Evolutionary conservation across 2,888 invertebrate species (phyloP), one percentile per base, ranked within the genome.

Genomic region (Tribolium freemani): DNA sequence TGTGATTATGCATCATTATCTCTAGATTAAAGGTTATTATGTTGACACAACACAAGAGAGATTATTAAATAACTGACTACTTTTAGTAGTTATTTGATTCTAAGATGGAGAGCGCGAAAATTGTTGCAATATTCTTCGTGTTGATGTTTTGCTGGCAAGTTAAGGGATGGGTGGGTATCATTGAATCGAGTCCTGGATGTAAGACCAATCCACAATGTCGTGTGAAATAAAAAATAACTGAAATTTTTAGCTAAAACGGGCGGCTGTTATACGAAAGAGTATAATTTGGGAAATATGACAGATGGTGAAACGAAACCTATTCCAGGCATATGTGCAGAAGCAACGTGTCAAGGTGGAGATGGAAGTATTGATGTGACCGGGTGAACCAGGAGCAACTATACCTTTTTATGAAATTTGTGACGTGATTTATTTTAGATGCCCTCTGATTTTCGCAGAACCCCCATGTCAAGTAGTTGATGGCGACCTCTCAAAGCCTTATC

Each of bases 401-500:
- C n/a, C n/a, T n/a, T 38, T 38, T 38, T 38, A 1, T 6, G 3
- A 38, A 38, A 8, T 38, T n/a, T n/a, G 8, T 38, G 5, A 6
- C 5, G 5, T n/a, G n/a, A 31, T 38, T 8, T 57, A n/a, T 57
- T 54, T n/a, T n/a, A 69, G 60, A 13, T 69, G 69, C 31, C 44
- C 26, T n/a, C 38, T 13, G 2, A 8, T 60, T 5, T 1, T 1
- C 3, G 60, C 26, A 6, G 5, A 20, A 21, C 51, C 51, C 5
- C 51, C 51, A 0, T 69, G 69, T 13, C 20, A 21, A 13, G 8
- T 60, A 3, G n/a, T 26, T 5, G 38, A 60, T 1, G 69, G 69
- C 9, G 44, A 69, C 44, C 0, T 60, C 4, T 44, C 38, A 2
- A 60, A 60, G 9, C 60, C 60, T 1, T 53, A 51, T 57, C 60